Conservation (phyloP, 2,113 vertebrate species). For the Helogale parvula region DNA sequence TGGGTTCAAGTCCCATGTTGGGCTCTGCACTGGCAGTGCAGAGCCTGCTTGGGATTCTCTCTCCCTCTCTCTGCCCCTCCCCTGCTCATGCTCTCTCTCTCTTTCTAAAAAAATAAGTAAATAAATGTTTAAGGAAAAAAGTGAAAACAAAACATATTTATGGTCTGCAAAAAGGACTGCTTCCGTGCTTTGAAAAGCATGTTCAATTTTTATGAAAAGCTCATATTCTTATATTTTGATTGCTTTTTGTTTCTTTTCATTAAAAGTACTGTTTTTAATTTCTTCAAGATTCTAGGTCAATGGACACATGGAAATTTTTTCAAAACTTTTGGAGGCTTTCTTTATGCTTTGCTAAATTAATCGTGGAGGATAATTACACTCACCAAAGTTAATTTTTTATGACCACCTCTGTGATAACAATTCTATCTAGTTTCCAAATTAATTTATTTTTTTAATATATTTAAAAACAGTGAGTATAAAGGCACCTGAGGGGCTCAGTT, state of each 20-base stretch:
- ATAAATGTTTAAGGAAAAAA: no score
- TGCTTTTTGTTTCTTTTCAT: neutral
- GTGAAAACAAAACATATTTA: neutral
- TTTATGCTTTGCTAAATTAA: neutral
- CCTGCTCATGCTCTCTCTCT: no score
- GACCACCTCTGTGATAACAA: neutral
- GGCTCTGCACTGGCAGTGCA: no score
- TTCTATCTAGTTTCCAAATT: neutral
- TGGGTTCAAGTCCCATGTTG: no score
- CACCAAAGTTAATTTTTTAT: neutral
- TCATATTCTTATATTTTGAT: neutral
- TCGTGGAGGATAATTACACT: neutral
- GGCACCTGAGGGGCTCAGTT: no score
- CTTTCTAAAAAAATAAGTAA: no score
- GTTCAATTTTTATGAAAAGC: neutral
- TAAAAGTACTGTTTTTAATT: neutral
- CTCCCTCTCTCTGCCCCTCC: no score
- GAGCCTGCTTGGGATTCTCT: no score
- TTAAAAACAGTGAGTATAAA: neutral
- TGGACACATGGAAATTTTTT: neutral
- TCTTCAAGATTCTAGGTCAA: neutral
- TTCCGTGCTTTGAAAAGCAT: neutral
- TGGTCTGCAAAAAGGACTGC: neutral
- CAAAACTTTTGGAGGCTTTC: neutral
- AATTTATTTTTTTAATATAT: neutral